These are phyloP conservation scores for Trimorus sp. DNA, from an alignment of 2,888 invertebrate genomes.

Conservation along the genomic window DNA sequence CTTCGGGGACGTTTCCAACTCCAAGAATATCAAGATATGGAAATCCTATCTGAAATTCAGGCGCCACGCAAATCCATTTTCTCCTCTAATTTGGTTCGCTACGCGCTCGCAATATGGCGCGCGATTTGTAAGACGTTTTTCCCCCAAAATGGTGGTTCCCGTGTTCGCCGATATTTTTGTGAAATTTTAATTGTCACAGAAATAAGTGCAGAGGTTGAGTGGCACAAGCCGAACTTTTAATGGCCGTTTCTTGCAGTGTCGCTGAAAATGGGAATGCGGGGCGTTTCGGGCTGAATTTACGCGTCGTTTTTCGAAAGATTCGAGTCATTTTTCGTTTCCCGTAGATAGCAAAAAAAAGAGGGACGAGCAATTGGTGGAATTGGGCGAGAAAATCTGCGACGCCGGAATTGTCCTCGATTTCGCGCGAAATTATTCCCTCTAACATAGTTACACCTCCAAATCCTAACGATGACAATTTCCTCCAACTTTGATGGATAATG, in stretches of 20 bases:
- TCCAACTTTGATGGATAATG: constrained; percentile 38
- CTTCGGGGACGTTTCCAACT: constrained; percentile 44
- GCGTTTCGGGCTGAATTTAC: no score
- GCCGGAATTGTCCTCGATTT: background rate
- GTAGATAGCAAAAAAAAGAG: no score
- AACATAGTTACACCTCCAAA: background rate
- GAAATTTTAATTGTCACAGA: no score
- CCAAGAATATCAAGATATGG: constrained; percentile 45
- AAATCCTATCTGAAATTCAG: constrained; percentile 42
- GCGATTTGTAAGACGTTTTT: background rate
- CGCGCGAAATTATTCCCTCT: background rate
- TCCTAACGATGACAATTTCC: constrained; percentile 17
- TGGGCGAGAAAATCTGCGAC: no score
- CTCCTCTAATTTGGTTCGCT: constrained; percentile 16
- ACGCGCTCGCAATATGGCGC: constrained; percentile 9
- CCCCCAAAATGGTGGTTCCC: background rate
- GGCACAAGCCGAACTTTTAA: no score
- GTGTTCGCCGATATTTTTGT: background rate
- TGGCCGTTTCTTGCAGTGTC: no score
- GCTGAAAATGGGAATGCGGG: no score
- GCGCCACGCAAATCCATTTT: constrained; percentile 31
- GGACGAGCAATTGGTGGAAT: no score
- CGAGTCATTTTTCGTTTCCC: no score
- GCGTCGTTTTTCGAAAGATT: no score
- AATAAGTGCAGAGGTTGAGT: no score